Conservation (phyloP, 2,113 vertebrate genomes). For the Oxygymnocypris stewartii region DNA sequence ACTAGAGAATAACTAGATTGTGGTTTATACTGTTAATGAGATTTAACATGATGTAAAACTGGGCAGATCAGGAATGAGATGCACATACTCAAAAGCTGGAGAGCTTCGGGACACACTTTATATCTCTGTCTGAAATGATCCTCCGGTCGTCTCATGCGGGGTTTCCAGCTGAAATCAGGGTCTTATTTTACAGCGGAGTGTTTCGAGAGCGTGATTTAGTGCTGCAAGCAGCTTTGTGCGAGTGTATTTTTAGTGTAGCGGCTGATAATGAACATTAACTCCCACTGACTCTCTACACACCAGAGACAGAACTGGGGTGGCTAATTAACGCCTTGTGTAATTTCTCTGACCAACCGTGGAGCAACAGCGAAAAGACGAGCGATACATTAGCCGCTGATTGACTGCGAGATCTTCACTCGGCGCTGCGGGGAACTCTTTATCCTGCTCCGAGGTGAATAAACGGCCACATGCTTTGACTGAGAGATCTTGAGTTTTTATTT, state of each 20-base stretch:
- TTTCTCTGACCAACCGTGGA: constrained; percentile 24
- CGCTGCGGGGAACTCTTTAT: not conserved
- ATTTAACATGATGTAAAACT: not conserved
- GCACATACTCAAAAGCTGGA: not conserved
- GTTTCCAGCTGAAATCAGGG: not conserved
- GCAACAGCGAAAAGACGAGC: constrained; percentile 10
- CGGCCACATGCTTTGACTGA: not conserved
- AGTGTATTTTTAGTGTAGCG: constrained; percentile 28
- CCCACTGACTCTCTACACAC: constrained; percentile 11
- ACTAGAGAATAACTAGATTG: not conserved
- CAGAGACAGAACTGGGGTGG: constrained; percentile 10
- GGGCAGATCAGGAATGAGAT: not conserved
- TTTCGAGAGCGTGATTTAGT: not conserved
- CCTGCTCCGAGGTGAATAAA: constrained; percentile 3
- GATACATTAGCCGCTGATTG: constrained; percentile 10
- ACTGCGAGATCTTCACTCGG: not conserved
- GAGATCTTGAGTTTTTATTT: not conserved
- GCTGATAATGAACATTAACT: constrained; percentile 36
- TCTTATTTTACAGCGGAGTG: not conserved
- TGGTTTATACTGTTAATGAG: not conserved
- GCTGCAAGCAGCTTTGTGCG: not conserved
- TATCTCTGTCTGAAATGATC: not conserved
- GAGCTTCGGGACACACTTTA: not conserved
- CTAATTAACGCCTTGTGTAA: constrained; percentile 26
- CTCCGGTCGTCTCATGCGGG: constrained; percentile 2